Evolutionary conservation across 2,888 invertebrate species (phyloP), one percentile per base, ranked within the genome.

Genomic region (Polia nebulosa): DNA sequence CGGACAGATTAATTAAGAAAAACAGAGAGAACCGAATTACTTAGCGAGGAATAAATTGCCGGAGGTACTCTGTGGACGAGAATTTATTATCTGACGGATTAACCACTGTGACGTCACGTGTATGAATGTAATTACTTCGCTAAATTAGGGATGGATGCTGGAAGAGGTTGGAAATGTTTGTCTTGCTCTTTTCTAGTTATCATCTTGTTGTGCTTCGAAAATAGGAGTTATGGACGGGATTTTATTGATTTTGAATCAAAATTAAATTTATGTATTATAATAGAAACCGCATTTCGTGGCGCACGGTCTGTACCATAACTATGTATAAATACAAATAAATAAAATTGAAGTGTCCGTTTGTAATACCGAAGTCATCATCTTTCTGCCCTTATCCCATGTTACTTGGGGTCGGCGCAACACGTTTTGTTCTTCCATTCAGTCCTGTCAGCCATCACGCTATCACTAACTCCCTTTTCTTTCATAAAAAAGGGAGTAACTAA

Each of bases 1-100:
- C 27, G 20, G 59, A 66, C 81, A 77, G 77, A 81, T 82, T 81
- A 81, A 81, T 81, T 77, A 82, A 67, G 80, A 81, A 82, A 79
- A 81, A 72, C 82, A 72, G 71, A 68, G 73, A 65, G 72, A 71
- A 61, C 64, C 61, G 65, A 72, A 82, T 82, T 82, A 80, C 77
- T 81, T 72, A 70, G 74, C 39, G 52, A 64, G 58, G 62, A 74
- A 81, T 79, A 79, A 70, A 82, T 76, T 76, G 78, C 36, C 41
- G 41, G 29, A 27, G 59, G 44, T 65, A 44, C 68, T 57, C 55
- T 53, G 55, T 47, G 52, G 78, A 68, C 36, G 52, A 29, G 59
- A 67, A 60, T 58, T 70, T 72, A 73, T 60, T 71, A 57, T 67
- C 51, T 71, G 70, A 66, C 57, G 57, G 70, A 80, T 80, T 74